phyloP scores from a whole-genome alignment of 2,113 vertebrate genomes.

The Bos indicus region DNA sequence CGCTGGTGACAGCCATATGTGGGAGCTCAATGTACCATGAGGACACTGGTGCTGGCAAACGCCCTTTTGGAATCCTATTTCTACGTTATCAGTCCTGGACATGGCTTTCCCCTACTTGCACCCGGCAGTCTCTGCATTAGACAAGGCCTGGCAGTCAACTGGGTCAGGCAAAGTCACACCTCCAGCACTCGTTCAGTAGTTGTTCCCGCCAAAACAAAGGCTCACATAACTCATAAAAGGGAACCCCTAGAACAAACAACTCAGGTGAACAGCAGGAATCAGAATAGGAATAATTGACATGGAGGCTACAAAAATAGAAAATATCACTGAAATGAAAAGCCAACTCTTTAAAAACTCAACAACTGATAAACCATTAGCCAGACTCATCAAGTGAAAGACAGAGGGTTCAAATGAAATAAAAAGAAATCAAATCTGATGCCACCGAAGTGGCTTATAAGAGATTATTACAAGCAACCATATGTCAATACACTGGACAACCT shows the following conservation, averaged over 20 bases:
- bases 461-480: not conserved
- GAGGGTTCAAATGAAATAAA: not conserved
- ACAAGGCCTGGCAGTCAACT: not conserved
- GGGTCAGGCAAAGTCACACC: not conserved
- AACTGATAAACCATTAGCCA: not conserved
- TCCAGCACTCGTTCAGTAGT: not conserved
- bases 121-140: not conserved
- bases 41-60: not conserved
- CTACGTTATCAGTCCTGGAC: not conserved
- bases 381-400: not conserved
- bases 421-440: not conserved
- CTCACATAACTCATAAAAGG: not conserved
- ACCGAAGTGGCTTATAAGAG: not conserved
- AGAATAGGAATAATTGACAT: not conserved
- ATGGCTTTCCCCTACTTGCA: not conserved
- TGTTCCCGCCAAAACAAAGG: not conserved
- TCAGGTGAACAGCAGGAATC: not conserved
- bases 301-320: not conserved
- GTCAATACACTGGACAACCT: not conserved
- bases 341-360: not conserved
- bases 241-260: not conserved
- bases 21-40: not conserved
- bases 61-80: not conserved
- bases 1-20: accelerated
- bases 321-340: not conserved